phyloP scores from a whole-genome alignment of 2,797 vertebrate species.

The Catamblyrhynchus diadema region DNA sequence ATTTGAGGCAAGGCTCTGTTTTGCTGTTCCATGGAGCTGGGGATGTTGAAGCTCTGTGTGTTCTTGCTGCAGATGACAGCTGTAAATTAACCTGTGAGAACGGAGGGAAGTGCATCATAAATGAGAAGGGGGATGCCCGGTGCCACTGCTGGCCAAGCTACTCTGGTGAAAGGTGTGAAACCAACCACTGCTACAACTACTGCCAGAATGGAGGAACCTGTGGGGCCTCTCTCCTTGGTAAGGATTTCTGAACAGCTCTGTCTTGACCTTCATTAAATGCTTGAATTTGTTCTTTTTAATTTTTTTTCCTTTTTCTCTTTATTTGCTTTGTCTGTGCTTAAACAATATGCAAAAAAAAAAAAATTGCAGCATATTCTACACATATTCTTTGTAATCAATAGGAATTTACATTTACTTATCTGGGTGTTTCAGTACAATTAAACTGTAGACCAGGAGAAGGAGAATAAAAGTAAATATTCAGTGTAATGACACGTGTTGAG shows the following conservation, averaged over 20 bases:
- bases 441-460: not conserved
- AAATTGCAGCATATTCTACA: not conserved
- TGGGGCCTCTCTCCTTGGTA: slow-evolving; percentile 89
- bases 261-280: not conserved
- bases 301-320: not conserved
- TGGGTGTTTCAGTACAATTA: not conserved
- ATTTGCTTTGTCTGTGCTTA: not conserved
- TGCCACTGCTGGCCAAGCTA: slow-evolving; percentile 98
- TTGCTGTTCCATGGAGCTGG: fast-evolving
- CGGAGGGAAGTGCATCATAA: slow-evolving; percentile 92
- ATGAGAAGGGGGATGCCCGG: slow-evolving; percentile 91
- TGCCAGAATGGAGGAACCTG: slow-evolving; percentile 96
- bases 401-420: not conserved
- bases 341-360: not conserved
- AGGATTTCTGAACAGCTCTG: slow-evolving; percentile 38
- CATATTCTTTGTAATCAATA: not conserved
- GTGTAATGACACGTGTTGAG: fast-evolving
- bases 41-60: not conserved
- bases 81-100: slow-evolving; percentile 93
- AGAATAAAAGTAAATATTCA: not conserved
- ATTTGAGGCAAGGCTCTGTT: not conserved
- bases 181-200: slow-evolving; percentile 94
- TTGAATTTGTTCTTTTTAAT: not conserved
- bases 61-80: slow-evolving; percentile 82
- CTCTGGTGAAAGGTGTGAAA: slow-evolving; percentile 94